These are phyloP conservation scores for Urocyon cinereoargenteus DNA, from an alignment of 2,797 vertebrate genomes.

Conservation along the genomic window DNA sequence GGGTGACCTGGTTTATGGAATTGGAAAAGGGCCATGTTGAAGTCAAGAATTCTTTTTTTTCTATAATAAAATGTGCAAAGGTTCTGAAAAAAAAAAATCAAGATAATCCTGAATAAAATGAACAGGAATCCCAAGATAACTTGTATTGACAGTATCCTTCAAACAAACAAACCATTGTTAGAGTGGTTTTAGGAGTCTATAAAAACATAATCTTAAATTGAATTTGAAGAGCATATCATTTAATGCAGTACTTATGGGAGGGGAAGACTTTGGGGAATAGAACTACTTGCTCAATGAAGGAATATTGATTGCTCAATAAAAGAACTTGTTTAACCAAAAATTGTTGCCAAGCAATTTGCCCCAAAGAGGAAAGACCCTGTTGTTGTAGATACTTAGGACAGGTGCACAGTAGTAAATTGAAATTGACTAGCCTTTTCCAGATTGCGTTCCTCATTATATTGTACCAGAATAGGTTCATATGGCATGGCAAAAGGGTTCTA, in stretches of 20 bases:
- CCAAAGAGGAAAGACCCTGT: not conserved
- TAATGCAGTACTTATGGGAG: not conserved
- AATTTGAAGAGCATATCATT: slow-evolving; percentile 6
- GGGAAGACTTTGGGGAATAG: not conserved
- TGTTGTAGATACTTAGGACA: not conserved
- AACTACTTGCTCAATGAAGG: not conserved
- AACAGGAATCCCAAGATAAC: not conserved
- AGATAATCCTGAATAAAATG: not conserved
- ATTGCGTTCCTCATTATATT: not conserved
- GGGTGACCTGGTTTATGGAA: slow-evolving; percentile 22
- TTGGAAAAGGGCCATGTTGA: slow-evolving; percentile 10
- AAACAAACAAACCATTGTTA: not conserved
- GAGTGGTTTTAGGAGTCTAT: not conserved
- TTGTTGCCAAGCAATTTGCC: not conserved
- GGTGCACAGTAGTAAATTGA: not conserved
- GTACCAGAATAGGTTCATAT: not conserved
- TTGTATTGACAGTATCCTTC: not conserved
- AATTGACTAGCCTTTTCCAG: not conserved
- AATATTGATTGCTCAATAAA: not conserved
- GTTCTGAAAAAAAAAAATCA: not conserved
- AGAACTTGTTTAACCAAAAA: not conserved
- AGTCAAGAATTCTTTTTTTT: slow-evolving; percentile 6
- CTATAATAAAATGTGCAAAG: slow-evolving; percentile 32
- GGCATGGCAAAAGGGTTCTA: not conserved
- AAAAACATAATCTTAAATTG: slow-evolving; percentile 34